phyloP scores from a whole-genome alignment of 2,797 vertebrate species.

The Melopsittacus undulatus region DNA sequence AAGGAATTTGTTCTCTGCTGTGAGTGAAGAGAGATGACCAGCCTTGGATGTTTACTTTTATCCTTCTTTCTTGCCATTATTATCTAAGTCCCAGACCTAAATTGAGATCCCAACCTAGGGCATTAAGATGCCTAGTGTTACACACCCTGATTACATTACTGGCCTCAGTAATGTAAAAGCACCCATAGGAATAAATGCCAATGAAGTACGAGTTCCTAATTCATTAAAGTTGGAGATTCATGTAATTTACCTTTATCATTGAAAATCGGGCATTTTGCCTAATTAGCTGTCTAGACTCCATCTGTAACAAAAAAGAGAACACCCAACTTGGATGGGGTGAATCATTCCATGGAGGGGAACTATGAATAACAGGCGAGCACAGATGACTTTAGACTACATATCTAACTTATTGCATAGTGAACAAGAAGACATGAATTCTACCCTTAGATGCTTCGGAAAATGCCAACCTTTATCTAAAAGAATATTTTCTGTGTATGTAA shows the following conservation, averaged over 20 bases:
- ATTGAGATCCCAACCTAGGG: background rate
- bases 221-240: background rate
- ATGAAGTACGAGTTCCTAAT: background rate
- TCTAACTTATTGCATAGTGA: background rate
- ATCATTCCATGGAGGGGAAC: background rate
- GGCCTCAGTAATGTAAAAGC: background rate
- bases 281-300: conserved; percentile 8
- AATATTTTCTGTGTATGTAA: background rate
- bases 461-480: background rate
- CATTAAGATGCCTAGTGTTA: background rate
- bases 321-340: background rate
- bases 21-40: background rate
- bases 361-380: background rate
- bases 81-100: background rate
- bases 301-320: background rate
- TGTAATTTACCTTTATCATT: background rate
- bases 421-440: background rate
- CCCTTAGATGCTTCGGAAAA: background rate
- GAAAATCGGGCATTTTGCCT: background rate
- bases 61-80: background rate
- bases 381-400: background rate
- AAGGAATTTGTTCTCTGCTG: background rate
- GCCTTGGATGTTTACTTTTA: background rate
- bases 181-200: background rate
- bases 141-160: background rate